These are phyloP conservation scores for Ictidomys tridecemlineatus DNA, from an alignment of 2,113 vertebrate species.

Conservation along the genomic window DNA sequence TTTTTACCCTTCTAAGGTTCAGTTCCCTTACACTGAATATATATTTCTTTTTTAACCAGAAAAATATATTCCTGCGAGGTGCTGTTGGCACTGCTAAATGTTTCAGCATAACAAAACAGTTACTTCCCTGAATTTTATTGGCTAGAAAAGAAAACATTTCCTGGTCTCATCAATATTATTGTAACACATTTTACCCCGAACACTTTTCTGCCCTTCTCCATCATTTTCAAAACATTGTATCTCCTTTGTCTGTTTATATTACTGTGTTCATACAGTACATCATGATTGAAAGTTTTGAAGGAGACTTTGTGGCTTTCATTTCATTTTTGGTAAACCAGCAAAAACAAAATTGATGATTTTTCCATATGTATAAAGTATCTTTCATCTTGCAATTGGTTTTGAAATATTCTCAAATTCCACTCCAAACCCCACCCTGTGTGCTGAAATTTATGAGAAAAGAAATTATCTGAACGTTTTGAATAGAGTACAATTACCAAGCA, in stretches of 20 bases:
- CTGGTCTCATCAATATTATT: conserved; percentile 60
- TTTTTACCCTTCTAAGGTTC: conserved; percentile 21
- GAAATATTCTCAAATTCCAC: conserved; percentile 56
- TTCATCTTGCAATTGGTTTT: conserved; percentile 59
- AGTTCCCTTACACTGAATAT: background rate
- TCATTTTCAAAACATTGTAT: conserved; percentile 25
- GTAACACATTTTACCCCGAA: conserved; percentile 46
- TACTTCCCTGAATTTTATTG: conserved; percentile 52
- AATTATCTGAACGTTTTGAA: conserved; percentile 49
- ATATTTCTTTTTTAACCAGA: conserved; percentile 38
- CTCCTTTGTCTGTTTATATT: conserved; percentile 60
- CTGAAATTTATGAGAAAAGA: conserved; percentile 62
- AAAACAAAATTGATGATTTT: conserved; percentile 73
- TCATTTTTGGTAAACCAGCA: conserved; percentile 60
- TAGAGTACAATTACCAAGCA: conserved; percentile 31
- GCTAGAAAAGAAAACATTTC: conserved; percentile 56
- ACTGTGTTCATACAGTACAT: background rate
- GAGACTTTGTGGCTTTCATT: conserved; percentile 50
- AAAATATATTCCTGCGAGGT: background rate
- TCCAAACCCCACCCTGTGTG: background rate
- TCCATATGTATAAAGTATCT: conserved; percentile 54
- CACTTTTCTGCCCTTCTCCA: conserved; percentile 29
- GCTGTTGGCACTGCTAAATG: background rate
- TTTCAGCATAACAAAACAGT: background rate
- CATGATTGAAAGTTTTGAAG: background rate